These are phyloP conservation scores for Actinernus sp. DNA, from an alignment of 92 coral and sea anemone genomes.

Conservation along the genomic window DNA sequence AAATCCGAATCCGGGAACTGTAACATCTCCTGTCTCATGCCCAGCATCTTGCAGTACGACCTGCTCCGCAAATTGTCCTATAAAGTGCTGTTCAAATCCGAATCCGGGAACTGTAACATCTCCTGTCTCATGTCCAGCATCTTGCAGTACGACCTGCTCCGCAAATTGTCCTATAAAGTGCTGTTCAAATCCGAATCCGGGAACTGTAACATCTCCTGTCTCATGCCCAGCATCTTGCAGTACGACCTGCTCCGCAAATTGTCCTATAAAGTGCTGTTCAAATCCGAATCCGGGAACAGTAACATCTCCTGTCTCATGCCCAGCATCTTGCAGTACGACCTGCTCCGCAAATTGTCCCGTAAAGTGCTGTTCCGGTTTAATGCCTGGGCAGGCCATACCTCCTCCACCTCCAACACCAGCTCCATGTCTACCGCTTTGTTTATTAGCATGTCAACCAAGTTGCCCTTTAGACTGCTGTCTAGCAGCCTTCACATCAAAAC, in stretches of 20 bases:
- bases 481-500: constrained; percentile 21
- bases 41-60: constrained; percentile 17
- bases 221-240: constrained; percentile 37
- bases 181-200: constrained; percentile 13
- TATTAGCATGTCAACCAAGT: constrained; percentile 20
- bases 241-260: constrained; percentile 35
- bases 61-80: constrained; percentile 19
- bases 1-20: neutral
- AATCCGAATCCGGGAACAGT: neutral
- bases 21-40: constrained; percentile 1
- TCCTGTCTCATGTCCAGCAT: constrained; percentile 21
- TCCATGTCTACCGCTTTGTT: constrained; percentile 17
- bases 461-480: constrained; percentile 47
- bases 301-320: constrained; percentile 7
- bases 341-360: constrained; percentile 55
- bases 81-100: constrained; percentile 17
- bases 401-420: neutral
- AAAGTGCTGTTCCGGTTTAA: constrained; percentile 30
- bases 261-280: constrained; percentile 57
- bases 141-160: constrained; percentile 25
- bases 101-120: neutral
- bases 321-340: constrained; percentile 17
- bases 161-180: constrained; percentile 59
- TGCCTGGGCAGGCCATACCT: neutral
- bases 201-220: neutral